Percentiles rank a stretch among this genome's conserved stretches.
Conservation (phyloP, 2,888 invertebrate species). For the Epinotia bilunana region DNA sequence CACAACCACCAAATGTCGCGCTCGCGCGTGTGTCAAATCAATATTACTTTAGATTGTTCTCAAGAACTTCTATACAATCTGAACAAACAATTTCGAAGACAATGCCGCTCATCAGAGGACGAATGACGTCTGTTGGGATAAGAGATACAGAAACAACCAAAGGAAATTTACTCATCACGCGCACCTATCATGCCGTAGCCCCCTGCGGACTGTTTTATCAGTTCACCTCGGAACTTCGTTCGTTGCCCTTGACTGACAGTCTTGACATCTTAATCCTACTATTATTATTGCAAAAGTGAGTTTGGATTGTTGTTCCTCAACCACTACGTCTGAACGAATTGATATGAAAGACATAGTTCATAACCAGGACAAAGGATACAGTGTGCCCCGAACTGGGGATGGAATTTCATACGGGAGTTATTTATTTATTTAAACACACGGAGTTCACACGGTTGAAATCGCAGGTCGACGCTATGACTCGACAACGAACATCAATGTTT, state of each 20-base stretch:
- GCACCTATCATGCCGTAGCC: conserved; percentile 30
- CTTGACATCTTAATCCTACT: neutral
- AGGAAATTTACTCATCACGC: conserved; percentile 39
- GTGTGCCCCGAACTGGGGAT: neutral
- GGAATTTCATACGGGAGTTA: no score
- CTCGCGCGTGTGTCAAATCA: neutral
- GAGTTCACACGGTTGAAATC: no score
- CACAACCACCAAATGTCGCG: neutral
- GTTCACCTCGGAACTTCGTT: conserved; percentile 26
- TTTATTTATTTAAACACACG: no score
- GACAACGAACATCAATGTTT: no score
- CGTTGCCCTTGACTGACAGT: conserved; percentile 24
- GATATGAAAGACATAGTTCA: neutral
- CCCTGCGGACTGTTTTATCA: conserved; percentile 36
- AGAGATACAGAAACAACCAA: conserved; percentile 21
- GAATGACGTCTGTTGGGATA: conserved; percentile 42
- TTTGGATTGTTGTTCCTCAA: no score
- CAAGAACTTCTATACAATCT: conserved; percentile 31
- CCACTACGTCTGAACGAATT: no score
- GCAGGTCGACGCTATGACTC: no score
- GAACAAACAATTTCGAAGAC: conserved; percentile 48
- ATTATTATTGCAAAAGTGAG: no score
- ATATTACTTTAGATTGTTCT: neutral
- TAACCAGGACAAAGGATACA: neutral
- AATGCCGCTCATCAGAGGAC: conserved; percentile 55